Evolutionary conservation across 2,113 vertebrate species (phyloP).

Genomic region (Synodontis membranacea): DNA sequence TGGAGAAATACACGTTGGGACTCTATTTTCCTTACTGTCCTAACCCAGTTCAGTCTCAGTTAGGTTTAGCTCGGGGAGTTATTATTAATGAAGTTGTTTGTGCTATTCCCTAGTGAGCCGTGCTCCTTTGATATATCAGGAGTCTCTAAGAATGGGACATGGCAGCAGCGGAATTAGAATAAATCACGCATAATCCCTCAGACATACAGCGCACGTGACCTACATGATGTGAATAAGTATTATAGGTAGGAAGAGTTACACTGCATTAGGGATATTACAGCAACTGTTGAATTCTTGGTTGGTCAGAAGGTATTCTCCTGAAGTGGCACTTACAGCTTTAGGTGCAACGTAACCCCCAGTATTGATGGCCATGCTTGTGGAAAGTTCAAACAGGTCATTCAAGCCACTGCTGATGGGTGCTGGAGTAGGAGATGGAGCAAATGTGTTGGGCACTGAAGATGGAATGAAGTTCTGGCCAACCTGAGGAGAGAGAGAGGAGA

Average conservation of each 20-base stretch:
- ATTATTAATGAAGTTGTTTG: conserved; percentile 7
- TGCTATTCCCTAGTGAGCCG: background rate
- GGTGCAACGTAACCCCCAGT: conserved; percentile 85
- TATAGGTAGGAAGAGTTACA: background rate
- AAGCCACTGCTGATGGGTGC: conserved; percentile 89
- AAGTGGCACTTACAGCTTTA: conserved; percentile 82
- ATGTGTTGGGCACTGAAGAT: conserved; percentile 89
- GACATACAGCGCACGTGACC: background rate
- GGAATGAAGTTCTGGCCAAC: conserved; percentile 99
- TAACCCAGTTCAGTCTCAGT: conserved; percentile 28
- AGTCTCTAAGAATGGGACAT: conserved; percentile 11
- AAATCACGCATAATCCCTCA: background rate
- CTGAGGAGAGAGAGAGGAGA: conserved; percentile 62
- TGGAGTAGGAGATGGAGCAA: conserved; percentile 95
- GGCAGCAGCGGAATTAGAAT: background rate
- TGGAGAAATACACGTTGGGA: background rate
- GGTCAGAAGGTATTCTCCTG: background rate
- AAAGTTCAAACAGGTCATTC: conserved; percentile 95
- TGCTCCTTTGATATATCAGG: background rate
- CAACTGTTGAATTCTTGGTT: background rate
- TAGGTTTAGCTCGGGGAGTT: background rate
- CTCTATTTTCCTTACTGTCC: background rate
- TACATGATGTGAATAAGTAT: background rate
- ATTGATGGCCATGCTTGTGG: conserved; percentile 90
- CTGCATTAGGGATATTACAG: background rate